phyloP scores from a whole-genome alignment of 2,888 invertebrate genomes.

The Dynastes tityus region DNA sequence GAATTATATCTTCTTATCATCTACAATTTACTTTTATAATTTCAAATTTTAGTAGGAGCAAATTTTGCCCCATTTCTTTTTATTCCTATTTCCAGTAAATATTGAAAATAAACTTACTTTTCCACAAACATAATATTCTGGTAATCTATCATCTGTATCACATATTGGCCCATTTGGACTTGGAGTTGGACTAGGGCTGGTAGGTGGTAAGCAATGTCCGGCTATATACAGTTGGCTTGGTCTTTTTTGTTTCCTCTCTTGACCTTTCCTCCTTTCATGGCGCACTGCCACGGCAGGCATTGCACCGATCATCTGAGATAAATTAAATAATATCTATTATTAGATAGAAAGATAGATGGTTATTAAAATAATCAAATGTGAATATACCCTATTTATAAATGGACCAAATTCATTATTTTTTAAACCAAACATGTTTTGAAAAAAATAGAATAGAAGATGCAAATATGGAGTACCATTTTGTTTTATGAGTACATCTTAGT shows the following conservation, averaged over 20 bases:
- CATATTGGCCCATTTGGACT: conserved; percentile 74
- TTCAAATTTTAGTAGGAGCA: neutral
- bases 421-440: neutral
- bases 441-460: too few relatives aligned
- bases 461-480: too few relatives aligned
- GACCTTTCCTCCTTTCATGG: conserved; percentile 82
- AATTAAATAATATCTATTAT: conserved; percentile 21
- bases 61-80: neutral
- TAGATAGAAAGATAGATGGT: neutral
- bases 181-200: conserved; percentile 76
- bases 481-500: too few relatives aligned
- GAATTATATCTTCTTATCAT: too few relatives aligned
- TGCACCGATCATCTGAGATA: conserved; percentile 84
- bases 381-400: neutral
- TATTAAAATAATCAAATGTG: neutral
- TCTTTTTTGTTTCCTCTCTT: conserved; percentile 78
- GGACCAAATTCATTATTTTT: neutral
- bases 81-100: neutral
- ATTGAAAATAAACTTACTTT: conserved; percentile 72
- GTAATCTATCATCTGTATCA: conserved; percentile 74
- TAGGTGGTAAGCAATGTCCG: conserved; percentile 76
- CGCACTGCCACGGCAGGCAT: conserved; percentile 91
- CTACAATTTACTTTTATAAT: neutral
- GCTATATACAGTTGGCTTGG: conserved; percentile 80
- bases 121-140: conserved; percentile 82